A percentile compares a stretch with the other conserved stretches of the same genome.
These are phyloP conservation scores for Caenorhabditis brenneri DNA, from an alignment of 1,140 invertebrate genomes.

Conservation along the genomic window DNA sequence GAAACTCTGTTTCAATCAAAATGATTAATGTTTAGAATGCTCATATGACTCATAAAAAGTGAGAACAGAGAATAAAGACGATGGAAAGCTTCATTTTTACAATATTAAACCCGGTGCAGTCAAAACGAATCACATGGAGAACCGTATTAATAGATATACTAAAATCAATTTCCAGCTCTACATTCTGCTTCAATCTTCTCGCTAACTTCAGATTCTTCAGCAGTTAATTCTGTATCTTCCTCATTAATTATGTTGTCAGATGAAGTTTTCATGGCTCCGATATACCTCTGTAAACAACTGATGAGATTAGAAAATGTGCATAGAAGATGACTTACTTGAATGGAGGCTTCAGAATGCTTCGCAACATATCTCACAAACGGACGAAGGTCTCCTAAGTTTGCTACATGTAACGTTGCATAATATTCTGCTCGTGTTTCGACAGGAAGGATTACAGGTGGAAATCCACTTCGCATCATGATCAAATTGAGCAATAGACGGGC, in stretches of 20 bases:
- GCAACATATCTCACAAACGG: slow-evolving; percentile 94
- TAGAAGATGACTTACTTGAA: slow-evolving; percentile 55
- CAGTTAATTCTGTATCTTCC: background rate
- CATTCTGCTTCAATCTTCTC: slow-evolving; percentile 14
- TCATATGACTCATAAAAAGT: background rate
- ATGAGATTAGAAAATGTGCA: background rate
- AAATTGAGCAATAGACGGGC: slow-evolving; percentile 93
- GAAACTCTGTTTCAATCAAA: background rate
- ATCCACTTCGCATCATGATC: slow-evolving; percentile 95
- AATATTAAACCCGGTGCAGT: background rate
- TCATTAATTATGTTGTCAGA: background rate
- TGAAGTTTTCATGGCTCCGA: slow-evolving; percentile 12
- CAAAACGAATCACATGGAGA: background rate
- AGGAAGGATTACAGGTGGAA: slow-evolving; percentile 83
- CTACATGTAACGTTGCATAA: slow-evolving; percentile 85
- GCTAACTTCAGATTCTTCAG: background rate
- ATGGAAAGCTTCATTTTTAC: background rate
- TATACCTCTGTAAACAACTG: background rate
- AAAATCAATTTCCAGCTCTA: background rate
- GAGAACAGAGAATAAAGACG: background rate
- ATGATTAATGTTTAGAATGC: background rate
- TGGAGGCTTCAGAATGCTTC: slow-evolving; percentile 60
- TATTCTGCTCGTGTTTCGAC: slow-evolving; percentile 82
- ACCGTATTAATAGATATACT: background rate
- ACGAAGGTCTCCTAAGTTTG: slow-evolving; percentile 87